Percentiles rank a stretch among this genome's conserved stretches.
Evolutionary conservation across 2,888 invertebrate genomes (phyloP).

Genomic region (Euzophera pinguis): DNA sequence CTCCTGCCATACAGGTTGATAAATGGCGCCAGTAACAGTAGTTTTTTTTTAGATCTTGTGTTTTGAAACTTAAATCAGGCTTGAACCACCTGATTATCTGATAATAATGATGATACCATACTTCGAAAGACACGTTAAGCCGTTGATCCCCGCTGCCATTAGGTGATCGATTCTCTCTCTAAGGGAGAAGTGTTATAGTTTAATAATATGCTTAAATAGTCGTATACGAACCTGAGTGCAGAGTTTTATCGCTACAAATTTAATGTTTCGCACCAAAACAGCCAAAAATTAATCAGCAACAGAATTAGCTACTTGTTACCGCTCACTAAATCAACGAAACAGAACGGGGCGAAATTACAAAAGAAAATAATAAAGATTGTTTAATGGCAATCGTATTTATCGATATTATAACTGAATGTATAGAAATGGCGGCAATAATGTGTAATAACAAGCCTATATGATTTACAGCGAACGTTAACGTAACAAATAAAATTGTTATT

Average conservation of each 20-base stretch:
- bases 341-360: slow-evolving; percentile 38
- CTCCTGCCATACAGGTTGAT: too few relatives aligned
- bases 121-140: too few relatives aligned
- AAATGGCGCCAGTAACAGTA: too few relatives aligned
- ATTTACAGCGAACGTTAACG: slow-evolving; percentile 60
- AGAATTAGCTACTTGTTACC: slow-evolving; percentile 8
- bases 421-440: slow-evolving; percentile 63
- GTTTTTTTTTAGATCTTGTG: too few relatives aligned
- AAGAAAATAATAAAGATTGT: slow-evolving; percentile 48
- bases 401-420: slow-evolving; percentile 47
- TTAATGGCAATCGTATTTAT: slow-evolving; percentile 56
- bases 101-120: too few relatives aligned
- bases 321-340: slow-evolving; percentile 1
- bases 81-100: too few relatives aligned
- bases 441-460: slow-evolving; percentile 64
- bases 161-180: too few relatives aligned
- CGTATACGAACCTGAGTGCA: too few relatives aligned
- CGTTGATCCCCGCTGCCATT: too few relatives aligned
- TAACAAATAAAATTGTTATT: slow-evolving; percentile 57
- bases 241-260: not conserved
- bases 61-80: too few relatives aligned
- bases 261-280: not conserved
- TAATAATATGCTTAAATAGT: too few relatives aligned
- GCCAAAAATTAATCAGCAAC: slow-evolving; percentile 7
- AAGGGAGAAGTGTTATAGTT: too few relatives aligned